Evolutionary conservation across 2,113 vertebrate species (phyloP).

Genomic region (Oenanthe melanoleuca): DNA sequence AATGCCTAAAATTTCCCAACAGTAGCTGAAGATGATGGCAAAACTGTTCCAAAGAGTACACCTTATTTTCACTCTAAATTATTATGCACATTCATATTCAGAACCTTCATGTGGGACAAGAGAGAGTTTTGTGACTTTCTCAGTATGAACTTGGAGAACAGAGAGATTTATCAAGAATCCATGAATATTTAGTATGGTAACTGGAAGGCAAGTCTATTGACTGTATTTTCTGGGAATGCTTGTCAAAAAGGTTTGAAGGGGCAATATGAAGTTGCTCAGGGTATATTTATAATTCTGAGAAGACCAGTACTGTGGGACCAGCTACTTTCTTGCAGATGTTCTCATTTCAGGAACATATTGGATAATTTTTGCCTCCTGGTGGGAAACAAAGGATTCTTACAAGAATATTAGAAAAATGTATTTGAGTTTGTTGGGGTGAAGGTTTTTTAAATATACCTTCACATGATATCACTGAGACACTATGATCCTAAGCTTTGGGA

Average conservation of each 20-base stretch:
- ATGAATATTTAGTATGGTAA: not conserved
- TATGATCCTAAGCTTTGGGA: not conserved
- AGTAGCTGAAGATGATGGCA: not conserved
- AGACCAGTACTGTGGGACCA: not conserved
- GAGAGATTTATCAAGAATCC: not conserved
- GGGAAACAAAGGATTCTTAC: not conserved
- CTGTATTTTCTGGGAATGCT: not conserved
- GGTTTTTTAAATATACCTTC: not conserved
- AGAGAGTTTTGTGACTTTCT: not conserved
- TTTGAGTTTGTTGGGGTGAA: not conserved
- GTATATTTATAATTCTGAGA: not conserved
- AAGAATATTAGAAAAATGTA: not conserved
- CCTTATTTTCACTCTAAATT: not conserved
- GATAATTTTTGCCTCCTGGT: not conserved
- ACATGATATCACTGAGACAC: not conserved
- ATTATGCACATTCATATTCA: not conserved
- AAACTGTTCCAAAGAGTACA: not conserved
- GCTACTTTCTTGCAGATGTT: not conserved
- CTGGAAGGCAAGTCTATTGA: not conserved
- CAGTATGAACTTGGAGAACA: not conserved
- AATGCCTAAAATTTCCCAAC: not conserved
- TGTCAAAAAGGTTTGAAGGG: not conserved
- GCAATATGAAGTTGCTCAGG: not conserved
- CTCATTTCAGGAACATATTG: not conserved
- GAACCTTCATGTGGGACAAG: not conserved